These are phyloP conservation scores for Cryptops parisi DNA, from an alignment of 2,888 invertebrate species.

Conservation along the genomic window DNA sequence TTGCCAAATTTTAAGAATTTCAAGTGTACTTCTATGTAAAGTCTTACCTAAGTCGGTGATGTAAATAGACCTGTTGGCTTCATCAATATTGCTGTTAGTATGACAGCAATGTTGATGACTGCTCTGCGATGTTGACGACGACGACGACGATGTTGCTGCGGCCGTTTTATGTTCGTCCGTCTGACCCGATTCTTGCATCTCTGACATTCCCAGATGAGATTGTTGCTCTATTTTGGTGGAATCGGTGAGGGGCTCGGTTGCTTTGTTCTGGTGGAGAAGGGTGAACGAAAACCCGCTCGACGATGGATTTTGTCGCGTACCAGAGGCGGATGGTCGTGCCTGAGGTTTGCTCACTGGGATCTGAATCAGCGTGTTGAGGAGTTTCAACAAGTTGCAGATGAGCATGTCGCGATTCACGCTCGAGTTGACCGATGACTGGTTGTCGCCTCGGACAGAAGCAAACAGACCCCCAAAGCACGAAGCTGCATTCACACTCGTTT, in stretches of 20 bases:
- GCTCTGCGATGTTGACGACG: background rate
- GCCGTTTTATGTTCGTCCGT: constrained; percentile 74
- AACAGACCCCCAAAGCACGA: constrained; percentile 59
- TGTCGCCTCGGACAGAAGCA: constrained; percentile 52
- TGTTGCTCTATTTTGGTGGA: constrained; percentile 18
- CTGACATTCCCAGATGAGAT: constrained; percentile 30
- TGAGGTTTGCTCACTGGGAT: constrained; percentile 20
- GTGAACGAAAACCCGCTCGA: background rate
- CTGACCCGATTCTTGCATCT: constrained; percentile 39
- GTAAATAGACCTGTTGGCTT: constrained; percentile 45
- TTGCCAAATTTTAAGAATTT: no score
- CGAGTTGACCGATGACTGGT: constrained; percentile 23
- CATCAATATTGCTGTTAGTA: background rate
- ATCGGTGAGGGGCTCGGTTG: constrained; percentile 13
- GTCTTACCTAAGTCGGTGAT: constrained; percentile 55
- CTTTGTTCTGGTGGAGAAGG: background rate
- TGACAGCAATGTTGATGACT: constrained; percentile 2
- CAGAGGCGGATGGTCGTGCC: background rate
- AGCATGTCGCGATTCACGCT: constrained; percentile 26
- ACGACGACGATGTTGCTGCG: constrained; percentile 1
- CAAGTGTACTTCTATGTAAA: no score
- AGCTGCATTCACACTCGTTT: constrained; percentile 34
- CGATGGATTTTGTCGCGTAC: constrained; percentile 5
- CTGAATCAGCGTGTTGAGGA: constrained; percentile 28
- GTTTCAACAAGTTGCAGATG: constrained; percentile 28